Conservation (phyloP, 2,888 invertebrate species). For the Apamea sordens region DNA sequence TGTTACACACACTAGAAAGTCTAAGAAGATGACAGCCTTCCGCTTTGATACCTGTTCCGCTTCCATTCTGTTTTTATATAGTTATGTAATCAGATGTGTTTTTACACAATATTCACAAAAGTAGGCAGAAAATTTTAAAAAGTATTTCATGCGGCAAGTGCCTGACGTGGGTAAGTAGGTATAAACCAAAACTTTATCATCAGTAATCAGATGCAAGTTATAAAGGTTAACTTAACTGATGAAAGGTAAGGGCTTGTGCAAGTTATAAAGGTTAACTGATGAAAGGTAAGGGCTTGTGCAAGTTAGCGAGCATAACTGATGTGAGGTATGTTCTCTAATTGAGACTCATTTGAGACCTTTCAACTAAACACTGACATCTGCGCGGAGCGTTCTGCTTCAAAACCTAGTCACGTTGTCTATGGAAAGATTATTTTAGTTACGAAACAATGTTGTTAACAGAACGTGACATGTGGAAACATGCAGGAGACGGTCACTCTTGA, state of each 20-base stretch:
- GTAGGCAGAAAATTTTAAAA: neutral
- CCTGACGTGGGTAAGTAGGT: neutral
- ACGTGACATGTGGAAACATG: neutral
- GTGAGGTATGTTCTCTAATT: neutral
- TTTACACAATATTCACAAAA: neutral
- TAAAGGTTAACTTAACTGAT: too few relatives aligned
- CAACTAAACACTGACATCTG: slow-evolving; percentile 2
- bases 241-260: too few relatives aligned
- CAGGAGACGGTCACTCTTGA: neutral
- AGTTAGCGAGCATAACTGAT: neutral
- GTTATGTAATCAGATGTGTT: neutral
- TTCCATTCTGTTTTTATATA: neutral
- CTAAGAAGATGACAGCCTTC: slow-evolving; percentile 26
- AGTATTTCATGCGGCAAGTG: neutral
- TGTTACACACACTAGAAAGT: slow-evolving; percentile 57
- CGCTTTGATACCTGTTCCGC: neutral
- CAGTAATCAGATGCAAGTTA: neutral
- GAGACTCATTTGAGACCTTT: slow-evolving; percentile 24
- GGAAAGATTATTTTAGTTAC: neutral
- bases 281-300: neutral
- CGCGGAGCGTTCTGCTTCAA: slow-evolving; percentile 1
- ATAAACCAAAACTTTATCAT: neutral
- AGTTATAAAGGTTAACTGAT: slow-evolving; percentile 1
- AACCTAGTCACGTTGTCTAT: slow-evolving; percentile 15
- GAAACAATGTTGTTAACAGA: neutral